These are phyloP conservation scores for Hippopotamus amphibius DNA, from an alignment of 2,113 vertebrate genomes.

Conservation along the genomic window DNA sequence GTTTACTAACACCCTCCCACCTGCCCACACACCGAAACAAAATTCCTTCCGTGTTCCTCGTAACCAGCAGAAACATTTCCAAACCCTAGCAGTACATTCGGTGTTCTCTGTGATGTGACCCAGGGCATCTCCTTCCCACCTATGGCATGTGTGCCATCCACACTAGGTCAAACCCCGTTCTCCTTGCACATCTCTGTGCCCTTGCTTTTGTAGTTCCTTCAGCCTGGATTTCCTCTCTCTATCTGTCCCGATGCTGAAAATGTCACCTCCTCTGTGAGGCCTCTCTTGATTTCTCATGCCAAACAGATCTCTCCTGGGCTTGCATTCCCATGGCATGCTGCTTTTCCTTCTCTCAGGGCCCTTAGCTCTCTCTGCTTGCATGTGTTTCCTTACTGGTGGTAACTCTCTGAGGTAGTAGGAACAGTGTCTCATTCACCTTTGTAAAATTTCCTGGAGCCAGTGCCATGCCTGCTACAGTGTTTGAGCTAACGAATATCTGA, in stretches of 20 bases:
- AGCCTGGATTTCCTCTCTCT: not conserved
- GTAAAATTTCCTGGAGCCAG: constrained; percentile 31
- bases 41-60: not conserved
- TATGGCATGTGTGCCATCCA: too few species aligned
- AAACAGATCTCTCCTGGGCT: not conserved
- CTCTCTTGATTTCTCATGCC: not conserved
- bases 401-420: not conserved
- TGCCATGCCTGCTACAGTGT: not conserved
- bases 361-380: not conserved
- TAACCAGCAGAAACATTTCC: not conserved
- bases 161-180: not conserved
- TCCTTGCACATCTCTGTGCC: not conserved
- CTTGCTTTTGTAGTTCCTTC: not conserved
- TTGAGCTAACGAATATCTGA: constrained; percentile 47
- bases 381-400: not conserved
- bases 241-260: not conserved
- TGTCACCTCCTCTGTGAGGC: not conserved
- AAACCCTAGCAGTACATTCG: not conserved
- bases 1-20: not conserved
- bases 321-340: too few species aligned
- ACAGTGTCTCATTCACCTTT: constrained; percentile 1
- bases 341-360: not conserved
- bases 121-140: not conserved
- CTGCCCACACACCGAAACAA: not conserved
- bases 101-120: not conserved